Evolutionary conservation across 2,797 vertebrate species (phyloP).

Genomic region (Oreortyx pictus): DNA sequence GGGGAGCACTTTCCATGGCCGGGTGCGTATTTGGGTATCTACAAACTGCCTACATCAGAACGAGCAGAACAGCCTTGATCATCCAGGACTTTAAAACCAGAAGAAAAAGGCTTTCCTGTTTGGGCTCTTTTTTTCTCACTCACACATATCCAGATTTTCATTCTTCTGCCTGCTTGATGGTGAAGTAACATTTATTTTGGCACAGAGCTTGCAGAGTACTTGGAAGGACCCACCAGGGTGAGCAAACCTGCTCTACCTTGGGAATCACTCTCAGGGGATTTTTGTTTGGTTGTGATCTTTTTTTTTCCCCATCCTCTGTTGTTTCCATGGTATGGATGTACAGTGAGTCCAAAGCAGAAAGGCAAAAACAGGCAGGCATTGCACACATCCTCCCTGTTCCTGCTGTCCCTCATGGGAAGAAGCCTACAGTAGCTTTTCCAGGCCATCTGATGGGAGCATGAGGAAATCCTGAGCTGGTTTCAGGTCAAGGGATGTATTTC

Average conservation of each 20-base stretch:
- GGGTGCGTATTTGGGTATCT: slow-evolving; percentile 7
- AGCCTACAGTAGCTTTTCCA: neutral
- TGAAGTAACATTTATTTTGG: slow-evolving; percentile 47
- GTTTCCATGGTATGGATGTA: fast-evolving
- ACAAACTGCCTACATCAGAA: slow-evolving; percentile 33
- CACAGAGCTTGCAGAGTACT: fast-evolving
- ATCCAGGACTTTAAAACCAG: slow-evolving; percentile 39
- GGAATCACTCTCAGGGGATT: neutral
- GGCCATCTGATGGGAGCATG: neutral
- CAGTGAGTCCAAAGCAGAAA: neutral
- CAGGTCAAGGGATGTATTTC: neutral
- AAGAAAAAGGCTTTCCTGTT: slow-evolving; percentile 59
- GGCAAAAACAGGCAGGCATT: neutral
- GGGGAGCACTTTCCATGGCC: slow-evolving; percentile 43
- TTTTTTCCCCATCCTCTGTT: neutral
- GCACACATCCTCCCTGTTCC: neutral
- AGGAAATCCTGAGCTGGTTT: neutral
- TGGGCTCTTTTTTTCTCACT: slow-evolving; percentile 7
- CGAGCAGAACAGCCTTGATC: slow-evolving; percentile 45
- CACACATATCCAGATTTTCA: neutral
- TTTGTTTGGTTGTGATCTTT: too few species aligned
- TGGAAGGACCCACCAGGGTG: neutral
- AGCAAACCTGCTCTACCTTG: slow-evolving; percentile 17
- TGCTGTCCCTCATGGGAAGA: fast-evolving
- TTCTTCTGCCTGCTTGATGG: slow-evolving; percentile 24